phyloP scores from a whole-genome alignment of 2,888 invertebrate species.

The Drosophila helvetica region DNA sequence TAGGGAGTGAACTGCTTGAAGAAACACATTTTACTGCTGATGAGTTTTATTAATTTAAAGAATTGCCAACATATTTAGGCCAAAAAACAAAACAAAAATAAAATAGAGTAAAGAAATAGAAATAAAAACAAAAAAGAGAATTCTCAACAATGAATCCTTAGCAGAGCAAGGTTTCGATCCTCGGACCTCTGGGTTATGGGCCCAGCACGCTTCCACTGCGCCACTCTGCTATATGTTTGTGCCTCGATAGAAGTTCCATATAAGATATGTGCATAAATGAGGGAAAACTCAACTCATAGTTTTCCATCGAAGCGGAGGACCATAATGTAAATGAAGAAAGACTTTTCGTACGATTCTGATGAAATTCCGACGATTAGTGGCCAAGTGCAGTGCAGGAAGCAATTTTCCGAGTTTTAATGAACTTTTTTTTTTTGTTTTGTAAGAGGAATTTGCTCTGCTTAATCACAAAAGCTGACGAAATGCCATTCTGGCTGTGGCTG shows the following conservation, averaged over 20 bases:
- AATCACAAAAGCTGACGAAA: constrained; percentile 41
- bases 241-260: not conserved
- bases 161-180: constrained; percentile 51
- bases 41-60: no score
- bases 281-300: no score
- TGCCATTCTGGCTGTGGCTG: constrained; percentile 56
- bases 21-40: no score
- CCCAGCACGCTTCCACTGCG: constrained; percentile 53
- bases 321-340: no score
- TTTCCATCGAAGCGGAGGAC: no score
- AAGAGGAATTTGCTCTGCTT: constrained; percentile 5
- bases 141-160: not conserved
- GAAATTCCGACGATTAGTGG: no score
- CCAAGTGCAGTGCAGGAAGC: no score
- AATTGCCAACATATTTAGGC: not conserved
- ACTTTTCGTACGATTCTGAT: no score
- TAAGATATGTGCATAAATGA: not conserved
- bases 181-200: constrained; percentile 51
- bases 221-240: constrained; percentile 35
- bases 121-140: not conserved
- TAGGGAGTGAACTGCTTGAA: no score
- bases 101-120: not conserved
- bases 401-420: not conserved
- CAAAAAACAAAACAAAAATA: not conserved
- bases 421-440: constrained; percentile 1